Evolutionary conservation across 2,113 vertebrate genomes (phyloP).

Genomic region (Phaethornis superciliosus): DNA sequence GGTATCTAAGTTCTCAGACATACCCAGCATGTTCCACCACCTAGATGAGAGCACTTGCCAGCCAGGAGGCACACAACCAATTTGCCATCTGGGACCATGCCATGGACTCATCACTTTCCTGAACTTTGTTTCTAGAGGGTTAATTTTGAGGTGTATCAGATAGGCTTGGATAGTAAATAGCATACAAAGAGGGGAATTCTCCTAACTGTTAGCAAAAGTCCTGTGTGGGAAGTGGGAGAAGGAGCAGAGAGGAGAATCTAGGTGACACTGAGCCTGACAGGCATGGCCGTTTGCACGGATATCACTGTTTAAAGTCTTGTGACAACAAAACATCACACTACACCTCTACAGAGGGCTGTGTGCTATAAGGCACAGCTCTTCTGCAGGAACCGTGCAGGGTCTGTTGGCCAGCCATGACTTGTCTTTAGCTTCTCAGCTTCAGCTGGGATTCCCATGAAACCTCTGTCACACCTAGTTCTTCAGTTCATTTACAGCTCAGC

Average conservation of each 20-base stretch:
- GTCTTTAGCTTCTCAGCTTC: slow-evolving; percentile 24
- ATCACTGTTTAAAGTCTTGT: not conserved
- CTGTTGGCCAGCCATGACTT: not conserved
- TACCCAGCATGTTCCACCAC: not conserved
- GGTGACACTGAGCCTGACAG: not conserved
- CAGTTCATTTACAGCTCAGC: slow-evolving; percentile 31
- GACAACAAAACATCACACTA: not conserved
- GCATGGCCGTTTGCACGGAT: not conserved
- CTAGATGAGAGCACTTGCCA: not conserved
- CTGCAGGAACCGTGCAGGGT: not conserved
- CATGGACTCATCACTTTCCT: not conserved
- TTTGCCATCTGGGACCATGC: not conserved
- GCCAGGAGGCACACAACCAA: not conserved
- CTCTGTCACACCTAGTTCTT: not conserved
- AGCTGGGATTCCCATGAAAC: slow-evolving; percentile 16
- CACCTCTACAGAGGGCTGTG: not conserved
- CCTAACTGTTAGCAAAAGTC: not conserved
- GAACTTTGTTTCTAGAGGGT: not conserved
- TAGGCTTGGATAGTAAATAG: not conserved
- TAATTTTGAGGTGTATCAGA: not conserved
- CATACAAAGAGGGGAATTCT: not conserved
- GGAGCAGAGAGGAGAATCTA: not conserved
- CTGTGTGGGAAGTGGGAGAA: not conserved
- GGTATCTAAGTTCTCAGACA: not conserved
- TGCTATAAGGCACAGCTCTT: not conserved